Evolutionary conservation across 2,888 invertebrate genomes (phyloP).

Genomic region (Stictocephala bisonia): DNA sequence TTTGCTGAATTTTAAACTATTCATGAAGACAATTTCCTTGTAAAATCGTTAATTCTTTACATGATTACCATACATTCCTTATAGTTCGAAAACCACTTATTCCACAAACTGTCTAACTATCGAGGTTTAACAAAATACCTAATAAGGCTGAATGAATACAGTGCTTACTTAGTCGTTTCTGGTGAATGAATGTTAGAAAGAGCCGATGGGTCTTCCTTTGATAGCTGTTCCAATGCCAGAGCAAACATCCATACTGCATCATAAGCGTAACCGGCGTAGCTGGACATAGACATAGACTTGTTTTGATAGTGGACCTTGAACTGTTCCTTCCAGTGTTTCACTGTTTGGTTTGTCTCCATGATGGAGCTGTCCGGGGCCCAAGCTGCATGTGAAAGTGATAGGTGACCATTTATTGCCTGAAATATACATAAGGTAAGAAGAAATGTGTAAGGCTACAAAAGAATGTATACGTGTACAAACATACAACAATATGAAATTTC

Average conservation of each 20-base stretch:
- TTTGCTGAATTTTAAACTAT: too few relatives aligned
- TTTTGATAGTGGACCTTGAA: conserved; percentile 63
- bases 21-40: too few relatives aligned
- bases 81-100: too few relatives aligned
- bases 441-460: too few relatives aligned
- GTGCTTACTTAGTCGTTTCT: conserved; percentile 64
- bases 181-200: conserved; percentile 69
- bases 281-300: conserved; percentile 64
- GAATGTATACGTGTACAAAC: too few relatives aligned
- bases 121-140: too few relatives aligned
- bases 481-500: conserved; percentile 23
- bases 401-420: conserved; percentile 78
- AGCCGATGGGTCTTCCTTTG: conserved; percentile 71
- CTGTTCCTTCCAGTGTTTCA: conserved; percentile 71
- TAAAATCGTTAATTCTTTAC: too few relatives aligned
- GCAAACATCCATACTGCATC: conserved; percentile 88
- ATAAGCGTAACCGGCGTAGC: conserved; percentile 81
- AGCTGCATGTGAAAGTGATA: conserved; percentile 76
- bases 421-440: conserved; percentile 49
- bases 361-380: conserved; percentile 71
- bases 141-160: too few relatives aligned
- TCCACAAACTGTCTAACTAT: too few relatives aligned
- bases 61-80: too few relatives aligned
- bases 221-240: conserved; percentile 73
- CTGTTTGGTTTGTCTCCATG: conserved; percentile 75